phyloP scores from a whole-genome alignment of 2,888 invertebrate genomes.

The Thumatha senex region DNA sequence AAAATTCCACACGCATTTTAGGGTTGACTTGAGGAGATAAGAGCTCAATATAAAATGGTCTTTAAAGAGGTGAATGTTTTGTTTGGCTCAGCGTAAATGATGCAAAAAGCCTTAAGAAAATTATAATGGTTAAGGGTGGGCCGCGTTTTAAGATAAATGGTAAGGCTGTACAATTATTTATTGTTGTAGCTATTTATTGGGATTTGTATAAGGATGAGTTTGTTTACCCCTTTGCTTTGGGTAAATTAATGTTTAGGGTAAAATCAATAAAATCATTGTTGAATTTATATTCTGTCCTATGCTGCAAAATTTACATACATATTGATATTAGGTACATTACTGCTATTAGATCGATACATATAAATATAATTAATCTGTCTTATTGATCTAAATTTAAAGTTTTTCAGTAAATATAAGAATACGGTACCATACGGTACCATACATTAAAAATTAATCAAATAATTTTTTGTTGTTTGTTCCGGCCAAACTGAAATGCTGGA shows the following conservation, averaged over 20 bases:
- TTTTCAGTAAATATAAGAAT: too few species aligned
- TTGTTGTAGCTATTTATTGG: constrained; percentile 13
- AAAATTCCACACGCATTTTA: constrained; percentile 17
- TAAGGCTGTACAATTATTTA: constrained; percentile 24
- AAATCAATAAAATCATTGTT: background rate
- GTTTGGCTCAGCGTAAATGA: constrained; percentile 59
- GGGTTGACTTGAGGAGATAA: constrained; percentile 27
- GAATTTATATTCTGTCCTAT: background rate
- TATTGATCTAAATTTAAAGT: too few species aligned
- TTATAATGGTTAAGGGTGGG: constrained; percentile 32
- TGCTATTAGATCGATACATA: too few species aligned
- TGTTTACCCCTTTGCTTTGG: constrained; percentile 2
- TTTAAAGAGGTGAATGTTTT: constrained; percentile 39
- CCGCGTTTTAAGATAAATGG: constrained; percentile 43
- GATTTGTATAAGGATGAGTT: constrained; percentile 1
- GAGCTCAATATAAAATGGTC: constrained; percentile 38
- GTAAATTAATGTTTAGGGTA: background rate
- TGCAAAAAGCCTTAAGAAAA: constrained; percentile 61
- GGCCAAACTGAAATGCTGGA: too few species aligned
- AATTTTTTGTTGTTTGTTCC: too few species aligned
- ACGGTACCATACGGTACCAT: too few species aligned
- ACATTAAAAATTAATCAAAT: too few species aligned
- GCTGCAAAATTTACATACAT: background rate
- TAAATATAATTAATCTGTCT: too few species aligned
- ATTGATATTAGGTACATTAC: background rate